Evolutionary conservation across 1,140 invertebrate species (phyloP).

Genomic region (Rhizoglyphus robini): DNA sequence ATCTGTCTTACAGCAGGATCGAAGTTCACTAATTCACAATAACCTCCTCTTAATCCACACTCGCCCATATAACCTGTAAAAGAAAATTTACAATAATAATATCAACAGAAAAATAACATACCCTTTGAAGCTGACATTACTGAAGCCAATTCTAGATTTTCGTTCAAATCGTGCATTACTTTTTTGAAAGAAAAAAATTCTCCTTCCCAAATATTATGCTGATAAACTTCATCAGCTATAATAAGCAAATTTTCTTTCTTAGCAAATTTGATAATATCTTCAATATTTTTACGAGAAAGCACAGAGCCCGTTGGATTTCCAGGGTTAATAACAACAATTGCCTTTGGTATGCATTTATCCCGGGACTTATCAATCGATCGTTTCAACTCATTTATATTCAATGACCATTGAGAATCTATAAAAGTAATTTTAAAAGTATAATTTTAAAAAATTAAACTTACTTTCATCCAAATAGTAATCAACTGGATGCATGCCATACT

Average conservation of each 20-base stretch:
- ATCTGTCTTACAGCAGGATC: conserved; percentile 67
- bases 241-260: conserved; percentile 69
- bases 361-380: conserved; percentile 54
- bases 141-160: conserved; percentile 71
- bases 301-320: conserved; percentile 95
- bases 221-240: conserved; percentile 84
- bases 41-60: conserved; percentile 88
- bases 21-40: conserved; percentile 76
- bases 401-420: conserved; percentile 68
- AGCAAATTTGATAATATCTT: conserved; percentile 83
- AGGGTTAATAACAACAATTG: conserved; percentile 91
- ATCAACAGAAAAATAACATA: conserved; percentile 5
- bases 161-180: conserved; percentile 71
- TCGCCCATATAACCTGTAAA: conserved; percentile 46
- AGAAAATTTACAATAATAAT: background rate
- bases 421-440: background rate
- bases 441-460: background rate
- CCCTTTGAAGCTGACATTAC: conserved; percentile 96
- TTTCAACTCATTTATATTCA: conserved; percentile 67
- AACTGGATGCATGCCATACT: conserved; percentile 69
- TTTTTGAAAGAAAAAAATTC: conserved; percentile 92
- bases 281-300: conserved; percentile 71
- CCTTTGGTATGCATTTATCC: conserved; percentile 55
- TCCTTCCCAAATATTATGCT: conserved; percentile 81
- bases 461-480: conserved; percentile 60